A percentile compares a stretch with the other conserved stretches of the same genome.
phyloP scores from a whole-genome alignment of 1,140 invertebrate species.

The Bombus difficillimus region DNA sequence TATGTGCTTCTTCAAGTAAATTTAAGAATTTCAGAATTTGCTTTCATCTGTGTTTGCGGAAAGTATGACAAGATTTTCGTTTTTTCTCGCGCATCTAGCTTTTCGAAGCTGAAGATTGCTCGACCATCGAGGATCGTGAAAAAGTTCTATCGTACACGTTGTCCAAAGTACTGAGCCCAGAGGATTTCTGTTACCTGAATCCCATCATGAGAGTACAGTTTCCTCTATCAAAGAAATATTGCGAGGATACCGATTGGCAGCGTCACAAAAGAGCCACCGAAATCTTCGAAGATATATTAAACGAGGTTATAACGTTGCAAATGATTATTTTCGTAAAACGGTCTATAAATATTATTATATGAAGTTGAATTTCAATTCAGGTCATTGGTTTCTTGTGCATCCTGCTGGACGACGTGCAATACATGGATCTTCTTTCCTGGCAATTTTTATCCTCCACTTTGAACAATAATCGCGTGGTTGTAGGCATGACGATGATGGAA shows the following conservation, averaged over 20 bases:
- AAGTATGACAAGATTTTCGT: too few species aligned
- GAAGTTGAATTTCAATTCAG: slow-evolving; percentile 20
- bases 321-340: neutral
- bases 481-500: slow-evolving; percentile 58
- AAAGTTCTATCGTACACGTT: slow-evolving; percentile 72
- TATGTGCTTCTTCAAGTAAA: slow-evolving; percentile 65
- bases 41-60: neutral
- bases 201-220: slow-evolving; percentile 81
- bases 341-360: neutral
- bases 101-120: slow-evolving; percentile 50
- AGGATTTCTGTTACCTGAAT: slow-evolving; percentile 81
- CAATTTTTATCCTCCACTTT: slow-evolving; percentile 57
- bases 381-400: slow-evolving; percentile 51
- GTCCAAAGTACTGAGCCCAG: slow-evolving; percentile 51
- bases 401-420: slow-evolving; percentile 67
- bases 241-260: slow-evolving; percentile 66
- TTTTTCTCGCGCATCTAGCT: neutral
- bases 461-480: slow-evolving; percentile 47
- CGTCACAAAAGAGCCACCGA: slow-evolving; percentile 71
- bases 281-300: slow-evolving; percentile 67
- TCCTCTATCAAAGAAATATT: slow-evolving; percentile 74
- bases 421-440: slow-evolving; percentile 70
- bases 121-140: slow-evolving; percentile 74
- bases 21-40: neutral
- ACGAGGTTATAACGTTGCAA: slow-evolving; percentile 21